Conservation (phyloP, 2,113 vertebrate species). For the Etheostoma cragini region DNA sequence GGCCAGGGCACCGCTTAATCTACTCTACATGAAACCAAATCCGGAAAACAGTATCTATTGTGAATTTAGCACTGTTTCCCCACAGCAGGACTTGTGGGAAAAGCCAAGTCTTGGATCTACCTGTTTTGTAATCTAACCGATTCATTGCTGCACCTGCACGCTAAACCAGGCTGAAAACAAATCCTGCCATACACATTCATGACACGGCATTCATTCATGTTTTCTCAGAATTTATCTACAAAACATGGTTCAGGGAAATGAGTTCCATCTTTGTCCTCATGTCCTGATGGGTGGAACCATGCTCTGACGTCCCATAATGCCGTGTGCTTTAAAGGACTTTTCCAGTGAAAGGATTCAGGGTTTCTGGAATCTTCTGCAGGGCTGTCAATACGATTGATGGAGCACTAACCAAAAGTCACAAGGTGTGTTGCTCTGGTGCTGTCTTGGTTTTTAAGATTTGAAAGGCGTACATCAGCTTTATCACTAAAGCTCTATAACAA, state of each 20-base stretch:
- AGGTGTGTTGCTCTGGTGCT: not conserved
- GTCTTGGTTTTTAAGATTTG: not conserved
- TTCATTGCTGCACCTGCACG: conserved; percentile 8
- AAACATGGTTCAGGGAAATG: conserved; percentile 49
- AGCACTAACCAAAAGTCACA: conserved; percentile 26
- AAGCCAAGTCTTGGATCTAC: conserved; percentile 23
- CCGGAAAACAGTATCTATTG: not conserved
- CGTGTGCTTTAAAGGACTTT: conserved; percentile 20
- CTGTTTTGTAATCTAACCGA: conserved; percentile 32
- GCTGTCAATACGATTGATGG: conserved; percentile 63
- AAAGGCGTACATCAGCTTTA: not conserved
- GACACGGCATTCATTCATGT: conserved; percentile 15
- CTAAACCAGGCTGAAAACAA: conserved; percentile 47
- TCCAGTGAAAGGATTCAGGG: conserved; percentile 43
- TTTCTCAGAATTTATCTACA: conserved; percentile 61
- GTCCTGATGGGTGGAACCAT: conserved; percentile 10
- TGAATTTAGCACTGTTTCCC: conserved; percentile 17
- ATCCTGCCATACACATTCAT: conserved; percentile 62
- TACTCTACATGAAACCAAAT: conserved; percentile 28
- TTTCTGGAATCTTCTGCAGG: conserved; percentile 47
- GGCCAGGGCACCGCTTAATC: conserved; percentile 27
- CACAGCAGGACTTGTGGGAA: not conserved
- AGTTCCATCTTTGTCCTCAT: not conserved
- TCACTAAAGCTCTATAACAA: not conserved
- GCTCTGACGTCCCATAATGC: not conserved